Conservation (phyloP, 2,888 invertebrate species). For the Agrotis clavis region DNA sequence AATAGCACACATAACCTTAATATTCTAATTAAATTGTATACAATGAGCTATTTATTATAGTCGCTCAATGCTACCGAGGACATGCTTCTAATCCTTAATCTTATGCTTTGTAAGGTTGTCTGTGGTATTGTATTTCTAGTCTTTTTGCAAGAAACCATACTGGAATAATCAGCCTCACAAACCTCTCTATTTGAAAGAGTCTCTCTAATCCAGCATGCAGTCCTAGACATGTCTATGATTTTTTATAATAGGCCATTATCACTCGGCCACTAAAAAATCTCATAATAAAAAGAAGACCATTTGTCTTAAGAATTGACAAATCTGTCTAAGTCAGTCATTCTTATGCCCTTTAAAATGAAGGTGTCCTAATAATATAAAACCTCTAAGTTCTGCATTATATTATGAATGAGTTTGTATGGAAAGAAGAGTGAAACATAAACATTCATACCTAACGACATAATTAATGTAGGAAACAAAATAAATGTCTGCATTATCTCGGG, state of each 20-base stretch:
- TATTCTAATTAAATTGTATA: conserved; percentile 64
- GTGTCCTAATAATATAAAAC: not conserved
- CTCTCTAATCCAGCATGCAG: not conserved
- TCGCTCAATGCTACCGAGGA: conserved; percentile 50
- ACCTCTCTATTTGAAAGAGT: not conserved
- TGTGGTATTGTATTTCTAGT: conserved; percentile 15
- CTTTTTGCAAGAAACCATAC: not conserved
- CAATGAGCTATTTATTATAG: conserved; percentile 67
- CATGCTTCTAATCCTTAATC: conserved; percentile 41
- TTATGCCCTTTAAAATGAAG: conserved; percentile 3
- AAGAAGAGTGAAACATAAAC: conserved; percentile 39
- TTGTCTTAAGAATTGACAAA: not conserved
- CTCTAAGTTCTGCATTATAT: not conserved
- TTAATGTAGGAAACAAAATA: conserved; percentile 50
- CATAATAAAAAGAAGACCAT: not conserved
- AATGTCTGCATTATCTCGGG: conserved; percentile 52
- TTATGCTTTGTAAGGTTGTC: conserved; percentile 35
- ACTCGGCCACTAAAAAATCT: not conserved
- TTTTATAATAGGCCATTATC: not conserved
- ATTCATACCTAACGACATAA: conserved; percentile 24
- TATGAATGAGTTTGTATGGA: conserved; percentile 11
- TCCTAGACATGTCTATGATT: not conserved
- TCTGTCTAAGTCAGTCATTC: not conserved
- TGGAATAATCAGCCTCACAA: not conserved
- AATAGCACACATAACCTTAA: conserved; percentile 61